Base-by-base conservation (phyloP, 2,113 vertebrate species). In the Lagopus muta region DNA sequence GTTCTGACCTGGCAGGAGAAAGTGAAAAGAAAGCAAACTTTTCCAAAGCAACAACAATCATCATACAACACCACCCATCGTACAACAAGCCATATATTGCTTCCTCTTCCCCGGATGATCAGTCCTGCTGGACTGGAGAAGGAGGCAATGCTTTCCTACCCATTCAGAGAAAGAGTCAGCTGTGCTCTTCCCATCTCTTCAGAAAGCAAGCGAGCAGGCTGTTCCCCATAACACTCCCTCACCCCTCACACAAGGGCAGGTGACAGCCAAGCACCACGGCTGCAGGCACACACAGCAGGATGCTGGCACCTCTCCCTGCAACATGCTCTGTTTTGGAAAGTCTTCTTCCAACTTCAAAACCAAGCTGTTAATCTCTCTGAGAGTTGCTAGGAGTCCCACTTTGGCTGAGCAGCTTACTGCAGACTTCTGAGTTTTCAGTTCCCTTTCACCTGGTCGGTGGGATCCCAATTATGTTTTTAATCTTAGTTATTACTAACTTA, bases 21-120 rank as follows among this genome's bases (percentile, higher is more conserved):
- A 0, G 73, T 95, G 42, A 64, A 83, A 88, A 65, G 58, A 81
- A 90, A 83, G 40, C 32, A 61, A 79, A 8, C 32, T 77, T 92
- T 90, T 64, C 55, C 65, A 81, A 92, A 86, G 72, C 82, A 92
- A 4, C 17, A 79, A 22, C 50, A 65, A 24, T 2, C 0, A 0
- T 22, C 42, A 9, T 43, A 70, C n/a, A 79, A 27, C 12, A 48
- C 21, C 47, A 48, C 21, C 47, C 47, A 48, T 48, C 3, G 12
- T 36, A 70, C 36, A 82, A 24, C 11, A 50, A 66, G 42, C 36
- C 45, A 90, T 76, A 38, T 25, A 74, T 36, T 36, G 20, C 67
- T 95, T 82, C 60, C 52, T 28, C 16, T 92, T 92, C 47, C 64
- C 55, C 34, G 45, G 82, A 61, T 3, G 1, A 32, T 77, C 4